Evolutionary conservation across 2,888 invertebrate genomes (phyloP).

Genomic region (Teleogryllus oceanicus): DNA sequence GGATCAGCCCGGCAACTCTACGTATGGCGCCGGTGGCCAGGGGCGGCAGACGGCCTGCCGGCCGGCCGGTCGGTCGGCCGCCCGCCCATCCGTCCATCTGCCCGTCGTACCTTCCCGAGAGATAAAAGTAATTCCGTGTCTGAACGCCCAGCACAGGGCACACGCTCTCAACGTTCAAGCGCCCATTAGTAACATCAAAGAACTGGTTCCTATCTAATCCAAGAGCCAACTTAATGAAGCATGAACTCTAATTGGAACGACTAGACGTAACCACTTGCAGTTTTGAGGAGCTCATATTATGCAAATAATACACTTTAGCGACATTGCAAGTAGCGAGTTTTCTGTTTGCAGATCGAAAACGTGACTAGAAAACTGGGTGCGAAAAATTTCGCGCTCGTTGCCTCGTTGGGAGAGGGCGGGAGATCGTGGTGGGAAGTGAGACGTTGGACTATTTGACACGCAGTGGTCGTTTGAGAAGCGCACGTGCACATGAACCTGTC

Average conservation of each 20-base stretch:
- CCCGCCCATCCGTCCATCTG: background rate
- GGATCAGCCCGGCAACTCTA: too few species aligned
- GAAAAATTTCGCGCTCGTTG: background rate
- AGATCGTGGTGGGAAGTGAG: too few species aligned
- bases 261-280: background rate
- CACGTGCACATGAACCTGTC: too few species aligned
- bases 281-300: background rate
- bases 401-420: background rate
- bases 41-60: too few species aligned
- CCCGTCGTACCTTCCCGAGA: conserved; percentile 3
- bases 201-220: conserved; percentile 1
- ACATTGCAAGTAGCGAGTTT: background rate
- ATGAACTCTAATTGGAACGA: conserved; percentile 10
- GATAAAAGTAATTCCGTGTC: conserved; percentile 1
- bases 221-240: conserved; percentile 4
- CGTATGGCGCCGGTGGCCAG: too few species aligned
- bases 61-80: background rate
- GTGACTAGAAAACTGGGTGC: background rate
- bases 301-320: background rate
- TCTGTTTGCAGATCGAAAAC: background rate
- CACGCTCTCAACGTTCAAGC: background rate
- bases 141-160: background rate
- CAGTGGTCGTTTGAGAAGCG: too few species aligned
- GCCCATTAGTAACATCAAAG: background rate
- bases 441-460: too few species aligned